Evolutionary conservation across 2,888 invertebrate genomes (phyloP).

Genomic region (Trichacis sp.): DNA sequence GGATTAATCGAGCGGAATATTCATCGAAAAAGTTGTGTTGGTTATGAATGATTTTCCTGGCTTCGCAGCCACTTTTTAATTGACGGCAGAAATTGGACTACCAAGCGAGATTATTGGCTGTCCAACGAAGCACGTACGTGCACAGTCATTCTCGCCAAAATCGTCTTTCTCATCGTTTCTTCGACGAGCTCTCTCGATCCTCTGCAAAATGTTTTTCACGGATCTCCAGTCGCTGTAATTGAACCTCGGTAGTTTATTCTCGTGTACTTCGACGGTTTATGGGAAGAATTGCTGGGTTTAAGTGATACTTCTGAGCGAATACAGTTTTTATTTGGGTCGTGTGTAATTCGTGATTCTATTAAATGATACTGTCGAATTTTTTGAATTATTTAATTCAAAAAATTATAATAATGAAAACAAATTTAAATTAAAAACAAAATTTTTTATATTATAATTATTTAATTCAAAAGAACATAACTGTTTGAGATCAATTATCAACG

Average conservation of each 20-base stretch:
- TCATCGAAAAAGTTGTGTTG: no score
- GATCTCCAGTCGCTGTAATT: slow-evolving; percentile 6
- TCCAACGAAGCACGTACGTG: slow-evolving; percentile 47
- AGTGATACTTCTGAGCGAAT: no score
- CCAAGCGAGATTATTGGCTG: slow-evolving; percentile 42
- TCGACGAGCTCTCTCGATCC: slow-evolving; percentile 24
- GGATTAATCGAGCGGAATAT: not conserved
- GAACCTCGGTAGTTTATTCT: not conserved
- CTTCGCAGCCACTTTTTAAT: slow-evolving; percentile 68
- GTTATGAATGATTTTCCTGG: slow-evolving; percentile 68
- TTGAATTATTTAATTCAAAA: no score
- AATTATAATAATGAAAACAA: no score
- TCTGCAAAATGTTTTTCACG: slow-evolving; percentile 20
- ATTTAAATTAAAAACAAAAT: no score
- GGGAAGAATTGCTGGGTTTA: no score
- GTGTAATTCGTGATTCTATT: no score
- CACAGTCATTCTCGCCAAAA: slow-evolving; percentile 56
- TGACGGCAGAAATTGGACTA: slow-evolving; percentile 67
- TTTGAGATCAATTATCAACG: no score
- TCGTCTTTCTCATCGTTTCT: slow-evolving; percentile 41
- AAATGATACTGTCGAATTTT: no score
- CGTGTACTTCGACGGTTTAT: not conserved
- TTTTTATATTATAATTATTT: no score
- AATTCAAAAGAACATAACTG: no score
- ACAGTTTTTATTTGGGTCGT: no score